Conservation (phyloP, 2,888 invertebrate genomes). For the Biston betularia region DNA sequence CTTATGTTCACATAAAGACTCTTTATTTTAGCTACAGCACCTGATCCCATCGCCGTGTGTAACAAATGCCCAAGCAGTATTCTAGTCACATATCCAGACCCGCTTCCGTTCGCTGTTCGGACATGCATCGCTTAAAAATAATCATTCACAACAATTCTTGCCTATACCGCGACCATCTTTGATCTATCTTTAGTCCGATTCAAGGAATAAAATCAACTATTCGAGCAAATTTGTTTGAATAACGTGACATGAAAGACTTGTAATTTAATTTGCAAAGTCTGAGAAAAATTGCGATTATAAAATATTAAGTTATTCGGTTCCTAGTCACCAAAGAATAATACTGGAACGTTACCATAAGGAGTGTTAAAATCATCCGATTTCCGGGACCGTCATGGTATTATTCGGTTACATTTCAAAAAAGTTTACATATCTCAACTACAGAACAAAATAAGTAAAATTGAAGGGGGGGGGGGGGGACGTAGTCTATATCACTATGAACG, state of each 20-base stretch:
- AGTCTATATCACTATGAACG: too few species aligned
- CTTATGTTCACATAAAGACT: conserved; percentile 22
- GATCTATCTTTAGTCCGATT: conserved; percentile 62
- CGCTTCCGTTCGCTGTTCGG: conserved; percentile 75
- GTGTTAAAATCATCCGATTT: too few species aligned
- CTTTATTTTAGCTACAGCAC: conserved; percentile 35
- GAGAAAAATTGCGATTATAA: background rate
- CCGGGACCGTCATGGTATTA: too few species aligned
- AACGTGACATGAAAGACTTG: conserved; percentile 14
- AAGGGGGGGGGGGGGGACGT: too few species aligned
- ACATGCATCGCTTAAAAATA: conserved; percentile 75
- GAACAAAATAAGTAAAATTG: too few species aligned
- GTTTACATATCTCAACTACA: too few species aligned
- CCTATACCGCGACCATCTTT: conserved; percentile 48
- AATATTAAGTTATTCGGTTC: too few species aligned
- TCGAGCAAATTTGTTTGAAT: conserved; percentile 32
- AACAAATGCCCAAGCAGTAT: conserved; percentile 62
- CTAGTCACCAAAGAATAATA: too few species aligned
- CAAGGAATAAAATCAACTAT: conserved; percentile 51
- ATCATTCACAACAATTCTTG: conserved; percentile 64
- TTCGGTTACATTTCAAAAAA: too few species aligned
- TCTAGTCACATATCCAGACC: conserved; percentile 64
- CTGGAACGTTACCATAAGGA: too few species aligned
- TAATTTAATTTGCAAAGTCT: conserved; percentile 12
- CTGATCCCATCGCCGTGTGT: conserved; percentile 48